These are phyloP conservation scores for Morpho deidamia DNA, from an alignment of 2,888 invertebrate species.

Conservation along the genomic window DNA sequence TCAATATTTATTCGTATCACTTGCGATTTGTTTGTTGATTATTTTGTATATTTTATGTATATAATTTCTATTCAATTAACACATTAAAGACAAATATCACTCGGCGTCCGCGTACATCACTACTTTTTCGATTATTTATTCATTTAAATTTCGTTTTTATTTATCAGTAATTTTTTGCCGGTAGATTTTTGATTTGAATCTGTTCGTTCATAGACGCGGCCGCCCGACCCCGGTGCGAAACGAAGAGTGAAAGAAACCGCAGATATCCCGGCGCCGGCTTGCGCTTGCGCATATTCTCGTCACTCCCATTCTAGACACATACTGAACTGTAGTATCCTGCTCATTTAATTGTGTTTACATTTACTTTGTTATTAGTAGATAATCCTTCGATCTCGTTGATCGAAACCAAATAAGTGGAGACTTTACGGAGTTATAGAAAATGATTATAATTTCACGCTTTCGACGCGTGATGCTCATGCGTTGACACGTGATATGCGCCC, in stretches of 20 bases:
- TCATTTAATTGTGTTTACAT: conserved; percentile 50
- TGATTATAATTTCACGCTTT: conserved; percentile 53
- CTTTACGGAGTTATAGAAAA: conserved; percentile 40
- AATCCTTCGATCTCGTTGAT: conserved; percentile 48
- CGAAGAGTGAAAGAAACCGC: conserved; percentile 46
- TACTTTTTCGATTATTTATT: neutral
- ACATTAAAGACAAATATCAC: conserved; percentile 57
- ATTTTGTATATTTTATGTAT: conserved; percentile 29
- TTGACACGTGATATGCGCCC: conserved; percentile 50
- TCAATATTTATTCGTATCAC: conserved; percentile 37
- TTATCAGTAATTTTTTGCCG: conserved; percentile 15
- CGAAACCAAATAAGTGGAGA: conserved; percentile 41
- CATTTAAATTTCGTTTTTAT: conserved; percentile 1
- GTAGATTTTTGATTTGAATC: conserved; percentile 26
- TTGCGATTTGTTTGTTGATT: conserved; percentile 40
- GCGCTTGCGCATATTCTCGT: conserved; percentile 34
- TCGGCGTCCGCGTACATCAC: conserved; percentile 36
- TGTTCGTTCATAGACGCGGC: conserved; percentile 38
- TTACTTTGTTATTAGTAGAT: conserved; percentile 40
- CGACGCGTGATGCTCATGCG: conserved; percentile 60
- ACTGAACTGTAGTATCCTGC: conserved; percentile 39
- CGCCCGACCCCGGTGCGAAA: conserved; percentile 53
- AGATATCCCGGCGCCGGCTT: conserved; percentile 27
- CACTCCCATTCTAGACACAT: conserved; percentile 52
- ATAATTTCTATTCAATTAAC: conserved; percentile 40